Base-by-base conservation (phyloP, 2,113 vertebrate species). In the Oceanodroma tethys region DNA sequence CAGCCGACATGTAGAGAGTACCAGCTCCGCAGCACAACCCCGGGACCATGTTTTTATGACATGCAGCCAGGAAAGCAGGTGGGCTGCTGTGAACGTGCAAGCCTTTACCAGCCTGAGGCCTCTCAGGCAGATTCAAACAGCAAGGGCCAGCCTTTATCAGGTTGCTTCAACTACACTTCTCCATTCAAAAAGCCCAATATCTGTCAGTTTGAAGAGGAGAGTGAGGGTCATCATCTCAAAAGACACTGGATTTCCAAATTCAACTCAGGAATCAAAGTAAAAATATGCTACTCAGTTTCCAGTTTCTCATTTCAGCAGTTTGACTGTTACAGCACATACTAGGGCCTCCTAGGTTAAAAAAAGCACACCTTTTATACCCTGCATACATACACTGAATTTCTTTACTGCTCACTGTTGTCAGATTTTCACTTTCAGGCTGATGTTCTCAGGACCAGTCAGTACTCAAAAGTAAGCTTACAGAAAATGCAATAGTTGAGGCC, bases 1-100 rank as follows among this genome's bases (percentile, higher is more conserved):
- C 36, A 50, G 36, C 7, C 1, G 1, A 29, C 22, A 32, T 0
- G 14, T 30, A 48, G 38, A 0, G 2, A 52, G 25, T 16, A 59
- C 66, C 45, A 67, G 80, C 53, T 42, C 50, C 30, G 34, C 1
- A 2, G 53, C 22, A 36, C 7, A 74, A 43, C 11, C 32, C 55
- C 22, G 20, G 22, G 53, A 79, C 30, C 11, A 8, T 4, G 22
- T 34, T 55, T 55, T 67, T 29, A 1, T 6, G 26, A 67, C 47
- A 15, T 4, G 23, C 55, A 81, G 45, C 7, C 55, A 66, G 68
- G 34, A 60, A 34, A 40, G 48, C 3, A 85, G 25, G 10, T 82
- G n/a, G 20, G 21, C 71, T 82, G 66, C 66, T 80, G 29, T 15
- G 56, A 66, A 47, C 45, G 62, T 2, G 4, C 23, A 86, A 90